Evolutionary conservation across 2,797 vertebrate species (phyloP), one percentile per base, ranked within the genome.

Genomic region (Hippocampus kuda): DNA sequence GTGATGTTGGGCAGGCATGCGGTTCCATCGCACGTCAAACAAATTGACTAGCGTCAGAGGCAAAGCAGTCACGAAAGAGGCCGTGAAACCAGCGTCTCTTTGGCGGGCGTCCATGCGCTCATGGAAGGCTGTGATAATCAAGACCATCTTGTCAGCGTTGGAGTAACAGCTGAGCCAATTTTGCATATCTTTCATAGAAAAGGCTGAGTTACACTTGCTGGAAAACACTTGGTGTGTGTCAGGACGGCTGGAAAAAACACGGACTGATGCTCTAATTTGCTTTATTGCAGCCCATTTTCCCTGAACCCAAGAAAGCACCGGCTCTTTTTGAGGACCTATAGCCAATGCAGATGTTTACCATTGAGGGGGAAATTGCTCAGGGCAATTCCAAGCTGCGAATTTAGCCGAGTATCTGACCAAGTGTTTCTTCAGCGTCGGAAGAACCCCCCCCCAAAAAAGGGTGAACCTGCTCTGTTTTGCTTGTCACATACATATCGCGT

Each of bases 281-380:
- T 49, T 56, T 75, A 66, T 69, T 76, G 66, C 41, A 79, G 74
- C 75, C 51, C 0, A n/a, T 73, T 72, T 51, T 57, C 74, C 59
- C 13, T 16, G 27, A 27, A 60, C 72, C 73, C 72, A 67, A 26
- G 0, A 51, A 16, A 22, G 71, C 48, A 51, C 74, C 68, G 69
- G 68, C 70, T 80, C 70, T 62, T 53, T 64, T 64, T 5, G 5
- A 26, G n/a, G 41, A 44, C 5, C 5, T 26, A 15, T 60, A 75
- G 74, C 34, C 26, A 69, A 51, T 49, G 63, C 71, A 76, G 59
- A 80, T 75, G 71, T 80, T 79, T 60, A 73, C 72, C 68, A 73
- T 72, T 64, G 49, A 68, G 30, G 57, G 27, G 60, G 74, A 73
- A 76, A 74, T 70, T 59, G 54, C 59, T n/a, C 9, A 0, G 1